Evolutionary conservation across 2,113 vertebrate species (phyloP).

Genomic region (Vulpes lagopus): DNA sequence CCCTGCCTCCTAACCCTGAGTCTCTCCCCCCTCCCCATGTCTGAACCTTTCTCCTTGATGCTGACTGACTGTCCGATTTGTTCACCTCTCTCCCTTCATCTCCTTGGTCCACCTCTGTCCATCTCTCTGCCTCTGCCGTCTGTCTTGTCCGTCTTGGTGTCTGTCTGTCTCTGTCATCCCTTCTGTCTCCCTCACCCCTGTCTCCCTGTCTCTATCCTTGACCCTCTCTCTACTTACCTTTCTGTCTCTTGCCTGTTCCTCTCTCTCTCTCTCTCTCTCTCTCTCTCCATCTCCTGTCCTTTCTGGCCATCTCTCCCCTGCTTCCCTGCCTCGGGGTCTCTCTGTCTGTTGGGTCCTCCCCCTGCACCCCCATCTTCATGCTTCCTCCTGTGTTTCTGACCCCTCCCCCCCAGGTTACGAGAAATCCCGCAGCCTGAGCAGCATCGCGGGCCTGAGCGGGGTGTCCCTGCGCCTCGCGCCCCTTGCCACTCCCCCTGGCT

Average conservation of each 20-base stretch:
- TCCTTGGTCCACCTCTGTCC: constrained; percentile 61
- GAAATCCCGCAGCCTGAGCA: constrained; percentile 95
- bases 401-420: constrained; percentile 88
- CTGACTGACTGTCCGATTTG: constrained; percentile 71
- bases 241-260: background rate
- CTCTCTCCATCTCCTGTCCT: background rate
- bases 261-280: background rate
- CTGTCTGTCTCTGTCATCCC: background rate
- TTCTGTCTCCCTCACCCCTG: background rate
- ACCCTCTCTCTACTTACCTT: background rate
- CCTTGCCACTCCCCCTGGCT: constrained; percentile 91
- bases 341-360: constrained; percentile 11
- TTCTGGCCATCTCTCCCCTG: background rate
- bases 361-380: background rate
- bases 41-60: constrained; percentile 60
- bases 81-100: constrained; percentile 73
- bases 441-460: constrained; percentile 94
- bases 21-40: constrained; percentile 72
- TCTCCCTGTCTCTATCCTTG: background rate
- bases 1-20: constrained; percentile 67
- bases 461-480: constrained; percentile 93
- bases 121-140: background rate
- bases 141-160: background rate
- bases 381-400: constrained; percentile 63
- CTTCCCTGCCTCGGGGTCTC: constrained; percentile 2